Conservation (phyloP, 2,888 invertebrate species). For the Drosophila atripex region DNA sequence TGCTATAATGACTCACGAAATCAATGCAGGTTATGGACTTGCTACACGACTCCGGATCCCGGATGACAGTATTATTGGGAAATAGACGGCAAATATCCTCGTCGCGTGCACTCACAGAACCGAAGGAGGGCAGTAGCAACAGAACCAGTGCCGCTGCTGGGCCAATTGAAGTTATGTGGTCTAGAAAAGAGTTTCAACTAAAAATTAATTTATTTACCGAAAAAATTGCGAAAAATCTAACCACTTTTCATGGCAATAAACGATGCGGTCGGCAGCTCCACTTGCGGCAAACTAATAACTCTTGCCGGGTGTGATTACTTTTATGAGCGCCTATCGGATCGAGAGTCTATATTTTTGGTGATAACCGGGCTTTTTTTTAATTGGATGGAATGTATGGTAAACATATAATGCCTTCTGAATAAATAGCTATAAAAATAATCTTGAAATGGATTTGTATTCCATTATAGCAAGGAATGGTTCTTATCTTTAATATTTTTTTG, state of each 20-base stretch:
- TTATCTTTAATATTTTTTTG: too few species aligned
- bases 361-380: background rate
- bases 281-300: slow-evolving; percentile 14
- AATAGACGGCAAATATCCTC: slow-evolving; percentile 71
- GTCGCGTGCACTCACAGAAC: slow-evolving; percentile 19
- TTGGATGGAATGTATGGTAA: background rate
- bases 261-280: slow-evolving; percentile 16
- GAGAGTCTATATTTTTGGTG: background rate
- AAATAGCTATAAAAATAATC: background rate
- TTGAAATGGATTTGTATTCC: too few species aligned
- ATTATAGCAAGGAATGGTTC: background rate
- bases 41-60: slow-evolving; percentile 78
- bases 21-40: slow-evolving; percentile 69
- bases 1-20: slow-evolving; percentile 44
- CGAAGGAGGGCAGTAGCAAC: background rate
- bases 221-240: background rate
- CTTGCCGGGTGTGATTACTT: slow-evolving; percentile 20
- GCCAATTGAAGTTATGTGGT: background rate
- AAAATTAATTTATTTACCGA: background rate
- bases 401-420: background rate
- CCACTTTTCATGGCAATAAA: slow-evolving; percentile 13
- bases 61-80: slow-evolving; percentile 63
- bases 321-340: slow-evolving; percentile 29
- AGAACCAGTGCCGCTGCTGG: slow-evolving; percentile 6
- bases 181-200: background rate